Percentiles rank a stretch among this genome's conserved stretches.
Conservation (phyloP, 2,113 vertebrate species). For the Anguilla japonica region DNA sequence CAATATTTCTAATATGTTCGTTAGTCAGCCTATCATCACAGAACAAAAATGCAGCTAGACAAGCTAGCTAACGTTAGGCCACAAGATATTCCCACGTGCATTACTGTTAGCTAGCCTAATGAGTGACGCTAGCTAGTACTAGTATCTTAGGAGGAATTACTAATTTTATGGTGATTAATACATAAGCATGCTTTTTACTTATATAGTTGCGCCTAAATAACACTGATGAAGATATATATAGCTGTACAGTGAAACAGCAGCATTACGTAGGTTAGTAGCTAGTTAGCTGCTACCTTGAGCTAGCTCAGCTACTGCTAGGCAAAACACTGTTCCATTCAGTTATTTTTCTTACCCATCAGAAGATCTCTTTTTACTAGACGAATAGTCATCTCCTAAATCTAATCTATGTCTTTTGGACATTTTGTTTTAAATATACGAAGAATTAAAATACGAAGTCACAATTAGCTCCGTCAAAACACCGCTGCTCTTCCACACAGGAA, state of each 20-base stretch:
- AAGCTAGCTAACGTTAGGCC: neutral
- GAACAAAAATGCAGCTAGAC: neutral
- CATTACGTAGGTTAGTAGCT: neutral
- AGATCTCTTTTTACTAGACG: slow-evolving; percentile 82
- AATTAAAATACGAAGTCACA: slow-evolving; percentile 21
- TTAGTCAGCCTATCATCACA: neutral
- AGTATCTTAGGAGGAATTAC: neutral
- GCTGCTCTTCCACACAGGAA: slow-evolving; percentile 17
- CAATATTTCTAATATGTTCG: neutral
- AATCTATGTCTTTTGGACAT: slow-evolving; percentile 96
- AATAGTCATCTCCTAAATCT: slow-evolving; percentile 90
- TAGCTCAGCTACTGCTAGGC: neutral
- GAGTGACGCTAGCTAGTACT: neutral
- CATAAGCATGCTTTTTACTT: neutral
- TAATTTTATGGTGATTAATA: neutral
- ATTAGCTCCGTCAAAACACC: slow-evolving; percentile 33
- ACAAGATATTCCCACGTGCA: neutral
- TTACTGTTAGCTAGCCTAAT: neutral
- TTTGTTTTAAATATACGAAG: slow-evolving; percentile 12
- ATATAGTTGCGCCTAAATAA: neutral
- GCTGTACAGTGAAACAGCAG: neutral
- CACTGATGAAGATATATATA: neutral
- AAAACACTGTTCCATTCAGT: neutral
- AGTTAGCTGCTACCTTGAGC: too few species aligned
- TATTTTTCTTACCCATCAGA: slow-evolving; percentile 82